Conservation (phyloP, 2,888 invertebrate species). For the Cerastis leucographa region DNA sequence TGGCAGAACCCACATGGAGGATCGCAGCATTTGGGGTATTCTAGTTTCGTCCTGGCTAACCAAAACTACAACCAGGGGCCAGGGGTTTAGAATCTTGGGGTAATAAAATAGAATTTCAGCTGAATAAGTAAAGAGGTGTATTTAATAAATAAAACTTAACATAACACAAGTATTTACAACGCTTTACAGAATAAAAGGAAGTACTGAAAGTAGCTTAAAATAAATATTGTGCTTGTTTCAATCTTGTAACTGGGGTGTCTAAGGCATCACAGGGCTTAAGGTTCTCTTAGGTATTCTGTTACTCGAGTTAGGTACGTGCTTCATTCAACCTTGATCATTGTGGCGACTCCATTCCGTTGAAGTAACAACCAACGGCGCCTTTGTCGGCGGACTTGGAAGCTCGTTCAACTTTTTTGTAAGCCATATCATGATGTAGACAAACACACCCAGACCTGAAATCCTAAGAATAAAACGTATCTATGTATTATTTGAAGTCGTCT, state of each 20-base stretch:
- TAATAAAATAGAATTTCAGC: neutral
- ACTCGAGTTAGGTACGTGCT: neutral
- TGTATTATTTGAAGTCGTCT: neutral
- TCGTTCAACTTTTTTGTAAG: conserved; percentile 75
- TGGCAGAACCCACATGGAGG: neutral
- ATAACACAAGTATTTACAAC: conserved; percentile 4
- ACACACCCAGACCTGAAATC: conserved; percentile 73
- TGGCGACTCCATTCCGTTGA: conserved; percentile 30
- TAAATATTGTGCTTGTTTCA: neutral
- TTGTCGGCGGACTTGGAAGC: conserved; percentile 76
- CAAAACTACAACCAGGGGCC: neutral
- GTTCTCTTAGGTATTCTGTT: neutral
- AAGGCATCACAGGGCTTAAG: neutral
- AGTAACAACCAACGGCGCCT: conserved; percentile 4
- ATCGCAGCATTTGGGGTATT: neutral
- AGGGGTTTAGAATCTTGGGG: neutral
- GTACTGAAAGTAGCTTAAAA: neutral
- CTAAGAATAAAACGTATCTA: conserved; percentile 34
- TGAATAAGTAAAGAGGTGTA: neutral
- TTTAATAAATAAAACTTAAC: neutral
- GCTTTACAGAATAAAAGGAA: conserved; percentile 6
- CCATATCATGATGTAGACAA: conserved; percentile 79
- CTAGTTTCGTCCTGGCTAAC: neutral
- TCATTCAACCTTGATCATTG: conserved; percentile 28
- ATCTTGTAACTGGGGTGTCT: neutral